Evolutionary conservation across 2,797 vertebrate genomes (phyloP).

Genomic region (Phalloptychus januarius): DNA sequence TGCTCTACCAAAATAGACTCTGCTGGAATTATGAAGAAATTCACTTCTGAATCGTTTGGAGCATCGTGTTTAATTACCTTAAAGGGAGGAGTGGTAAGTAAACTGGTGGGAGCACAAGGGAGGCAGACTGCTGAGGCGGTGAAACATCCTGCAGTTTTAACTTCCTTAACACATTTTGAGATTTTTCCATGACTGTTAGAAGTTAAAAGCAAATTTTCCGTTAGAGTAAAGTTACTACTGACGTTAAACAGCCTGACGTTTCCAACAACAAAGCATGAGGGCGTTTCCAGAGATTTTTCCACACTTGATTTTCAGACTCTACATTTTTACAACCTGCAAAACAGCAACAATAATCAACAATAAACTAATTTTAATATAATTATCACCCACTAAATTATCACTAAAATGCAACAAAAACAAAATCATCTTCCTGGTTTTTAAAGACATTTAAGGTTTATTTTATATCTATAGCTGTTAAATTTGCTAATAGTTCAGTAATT

Average conservation of each 20-base stretch:
- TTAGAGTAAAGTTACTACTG: constrained; percentile 14
- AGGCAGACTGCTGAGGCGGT: constrained; percentile 32
- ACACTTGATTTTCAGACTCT: background rate
- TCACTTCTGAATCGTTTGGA: constrained; percentile 50
- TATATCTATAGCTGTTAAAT: background rate
- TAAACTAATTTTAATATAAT: background rate
- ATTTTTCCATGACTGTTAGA: constrained; percentile 45
- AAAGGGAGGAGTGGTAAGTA: constrained; percentile 40
- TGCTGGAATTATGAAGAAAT: constrained; percentile 66
- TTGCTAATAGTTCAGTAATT: background rate
- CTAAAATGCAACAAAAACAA: background rate
- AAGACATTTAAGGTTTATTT: background rate
- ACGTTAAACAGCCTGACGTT: background rate
- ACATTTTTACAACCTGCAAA: background rate
- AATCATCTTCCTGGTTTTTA: background rate
- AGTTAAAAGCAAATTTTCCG: constrained; percentile 42
- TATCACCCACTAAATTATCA: too few relatives aligned
- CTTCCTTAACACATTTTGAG: constrained; percentile 42
- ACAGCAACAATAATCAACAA: background rate
- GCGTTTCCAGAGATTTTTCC: constrained; percentile 2
- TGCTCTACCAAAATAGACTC: constrained; percentile 50
- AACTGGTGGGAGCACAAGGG: constrained; percentile 33
- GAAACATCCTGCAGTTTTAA: constrained; percentile 26
- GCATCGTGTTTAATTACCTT: constrained; percentile 65
- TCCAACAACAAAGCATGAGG: background rate